phyloP scores from a whole-genome alignment of 2,888 invertebrate species.

The Melinaea menophilus region DNA sequence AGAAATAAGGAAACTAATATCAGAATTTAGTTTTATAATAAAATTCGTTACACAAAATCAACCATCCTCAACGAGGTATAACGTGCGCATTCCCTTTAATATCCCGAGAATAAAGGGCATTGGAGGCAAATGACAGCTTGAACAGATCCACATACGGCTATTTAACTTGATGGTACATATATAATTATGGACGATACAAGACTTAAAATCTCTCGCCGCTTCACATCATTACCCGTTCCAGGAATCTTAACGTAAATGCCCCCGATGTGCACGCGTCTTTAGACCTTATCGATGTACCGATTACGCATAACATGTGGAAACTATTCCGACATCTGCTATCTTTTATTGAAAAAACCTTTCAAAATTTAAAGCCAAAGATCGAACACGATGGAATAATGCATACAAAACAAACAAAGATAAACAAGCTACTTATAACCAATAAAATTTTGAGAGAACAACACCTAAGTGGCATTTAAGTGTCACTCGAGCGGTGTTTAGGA shows the following conservation, averaged over 20 bases:
- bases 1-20: neutral
- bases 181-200: constrained; percentile 69
- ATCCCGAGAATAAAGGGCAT: constrained; percentile 58
- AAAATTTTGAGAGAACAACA: constrained; percentile 70
- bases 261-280: constrained; percentile 45
- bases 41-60: constrained; percentile 10
- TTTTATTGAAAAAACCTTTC: constrained; percentile 34
- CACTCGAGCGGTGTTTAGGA: constrained; percentile 70
- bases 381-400: constrained; percentile 41
- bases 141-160: constrained; percentile 55
- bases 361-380: constrained; percentile 44
- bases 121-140: constrained; percentile 61
- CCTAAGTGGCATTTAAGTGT: constrained; percentile 74
- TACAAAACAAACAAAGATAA: constrained; percentile 48
- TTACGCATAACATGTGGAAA: constrained; percentile 11
- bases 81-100: constrained; percentile 37
- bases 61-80: constrained; percentile 16
- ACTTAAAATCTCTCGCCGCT: constrained; percentile 64
- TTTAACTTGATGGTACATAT: constrained; percentile 68
- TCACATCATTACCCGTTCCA: constrained; percentile 51
- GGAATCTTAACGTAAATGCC: constrained; percentile 46
- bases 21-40: constrained; percentile 11
- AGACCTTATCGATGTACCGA: constrained; percentile 40
- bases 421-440: constrained; percentile 69
- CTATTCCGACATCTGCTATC: constrained; percentile 23